Percentiles rank a stretch among this genome's conserved stretches.
These are phyloP conservation scores for Nixonia krombeini DNA, from an alignment of 1,140 invertebrate genomes.

Conservation along the genomic window DNA sequence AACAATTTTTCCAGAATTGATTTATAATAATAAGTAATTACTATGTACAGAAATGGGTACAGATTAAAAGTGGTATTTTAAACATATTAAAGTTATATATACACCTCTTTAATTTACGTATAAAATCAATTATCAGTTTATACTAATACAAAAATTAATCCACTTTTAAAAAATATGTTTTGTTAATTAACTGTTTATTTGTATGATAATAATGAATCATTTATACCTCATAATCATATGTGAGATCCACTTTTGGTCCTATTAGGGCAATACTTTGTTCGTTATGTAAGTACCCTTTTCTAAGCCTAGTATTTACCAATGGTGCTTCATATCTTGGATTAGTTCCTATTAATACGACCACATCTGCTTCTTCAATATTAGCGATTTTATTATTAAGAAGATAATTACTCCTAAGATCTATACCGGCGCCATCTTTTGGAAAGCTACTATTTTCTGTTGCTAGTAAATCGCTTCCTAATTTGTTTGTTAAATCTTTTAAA, in stretches of 20 bases:
- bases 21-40: no score
- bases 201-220: constrained; percentile 28
- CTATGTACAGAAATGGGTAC: no score
- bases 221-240: constrained; percentile 91
- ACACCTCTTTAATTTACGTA: no score
- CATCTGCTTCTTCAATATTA: constrained; percentile 93
- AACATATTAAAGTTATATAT: no score
- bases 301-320: constrained; percentile 93
- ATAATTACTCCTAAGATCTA: constrained; percentile 92
- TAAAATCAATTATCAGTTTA: no score
- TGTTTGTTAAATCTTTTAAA: constrained; percentile 96
- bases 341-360: constrained; percentile 93
- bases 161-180: no score
- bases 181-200: no score
- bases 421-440: constrained; percentile 86
- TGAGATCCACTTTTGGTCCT: constrained; percentile 93
- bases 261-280: constrained; percentile 86
- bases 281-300: constrained; percentile 92
- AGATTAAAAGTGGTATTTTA: no score
- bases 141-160: no score
- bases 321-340: constrained; percentile 99
- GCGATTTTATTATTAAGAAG: constrained; percentile 91
- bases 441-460: constrained; percentile 93
- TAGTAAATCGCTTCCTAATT: constrained; percentile 86
- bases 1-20: no score